Evolutionary conservation across 2,888 invertebrate species (phyloP).

Genomic region (Hipparchia semele): DNA sequence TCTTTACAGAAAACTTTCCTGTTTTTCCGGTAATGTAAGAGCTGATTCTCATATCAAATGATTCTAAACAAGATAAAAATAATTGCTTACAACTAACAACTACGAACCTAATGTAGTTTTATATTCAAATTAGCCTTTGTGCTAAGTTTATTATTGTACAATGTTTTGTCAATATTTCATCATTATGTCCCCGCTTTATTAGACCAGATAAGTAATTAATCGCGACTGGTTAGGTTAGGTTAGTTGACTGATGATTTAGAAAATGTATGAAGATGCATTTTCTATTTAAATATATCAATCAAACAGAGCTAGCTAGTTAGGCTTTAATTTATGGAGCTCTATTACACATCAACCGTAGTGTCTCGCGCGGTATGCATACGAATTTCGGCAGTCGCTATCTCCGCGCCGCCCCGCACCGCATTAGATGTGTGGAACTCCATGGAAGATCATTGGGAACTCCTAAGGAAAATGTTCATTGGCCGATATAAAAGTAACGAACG

Average conservation of each 20-base stretch:
- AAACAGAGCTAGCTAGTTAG: background rate
- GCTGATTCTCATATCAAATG: constrained; percentile 38
- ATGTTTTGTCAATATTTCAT: constrained; percentile 33
- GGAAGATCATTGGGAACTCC: no score
- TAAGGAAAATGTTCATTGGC: no score
- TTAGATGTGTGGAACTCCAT: no score
- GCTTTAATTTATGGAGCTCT: no score
- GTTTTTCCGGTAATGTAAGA: constrained; percentile 76
- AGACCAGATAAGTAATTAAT: constrained; percentile 13
- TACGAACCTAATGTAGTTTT: constrained; percentile 55
- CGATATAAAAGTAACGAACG: no score
- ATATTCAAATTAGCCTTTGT: constrained; percentile 77
- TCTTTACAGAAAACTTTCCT: constrained; percentile 70
- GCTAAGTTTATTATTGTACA: constrained; percentile 36
- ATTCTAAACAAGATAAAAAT: constrained; percentile 22
- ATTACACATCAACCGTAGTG: no score
- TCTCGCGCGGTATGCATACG: no score
- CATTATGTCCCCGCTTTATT: constrained; percentile 27
- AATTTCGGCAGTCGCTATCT: no score
- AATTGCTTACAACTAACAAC: constrained; percentile 15
- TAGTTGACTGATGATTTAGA: background rate
- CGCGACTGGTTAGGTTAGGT: constrained; percentile 10
- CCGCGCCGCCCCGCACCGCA: no score
- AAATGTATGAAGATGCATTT: background rate
- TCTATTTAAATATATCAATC: no score